Base-by-base conservation (phyloP, 2,888 invertebrate genomes). In the Eutolmus rufibarbis region DNA sequence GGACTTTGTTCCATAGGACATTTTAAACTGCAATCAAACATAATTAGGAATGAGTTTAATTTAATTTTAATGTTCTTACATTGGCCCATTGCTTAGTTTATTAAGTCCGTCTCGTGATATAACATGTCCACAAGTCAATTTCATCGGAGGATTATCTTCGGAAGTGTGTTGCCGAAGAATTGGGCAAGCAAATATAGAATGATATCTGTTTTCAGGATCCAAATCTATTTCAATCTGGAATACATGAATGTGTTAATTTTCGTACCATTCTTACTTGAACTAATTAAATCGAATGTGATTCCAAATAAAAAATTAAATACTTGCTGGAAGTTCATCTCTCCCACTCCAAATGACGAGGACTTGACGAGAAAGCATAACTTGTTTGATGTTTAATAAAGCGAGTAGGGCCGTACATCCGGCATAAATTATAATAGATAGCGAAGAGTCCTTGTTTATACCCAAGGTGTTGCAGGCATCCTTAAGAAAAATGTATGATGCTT, bases 41-140 rank as follows among this genome's bases (percentile, higher is more conserved):
- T 14, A 74, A 14, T 76, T 66, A 81, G 23, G 66, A 43, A 51
- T 31, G 14, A 76, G 74, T 76, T 77, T 56, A 74, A 23, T 5
- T 74, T 7, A 37, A 16, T 34, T 82, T 14, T 34, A 19, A 19
- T 56, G 46, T 82, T 93, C 95, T 93, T 94, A 98, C 97, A 98
- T 98, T 93, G 96, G 97, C 79, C 97, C 97, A 92, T 95, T 97
- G 89, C 98, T 97, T 86, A 99, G 95, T 93, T 99, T 99, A 93
- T 97, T 97, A 89, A 99, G 95, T 76, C 99, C 99, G 93, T 99
- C 99, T 89, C 97, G 95, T 3, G 98, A 98, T 91, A 99, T 99
- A 88, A 99, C 99, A 94, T 99, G 99, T 3, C 99, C 99, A 93
- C 99, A n/a, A n/a, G n/a, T n/a, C n/a, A n/a, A n/a, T n/a, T n/a